These are phyloP conservation scores for Brachystomella parvula DNA, from an alignment of 1,140 invertebrate species.

Conservation along the genomic window DNA sequence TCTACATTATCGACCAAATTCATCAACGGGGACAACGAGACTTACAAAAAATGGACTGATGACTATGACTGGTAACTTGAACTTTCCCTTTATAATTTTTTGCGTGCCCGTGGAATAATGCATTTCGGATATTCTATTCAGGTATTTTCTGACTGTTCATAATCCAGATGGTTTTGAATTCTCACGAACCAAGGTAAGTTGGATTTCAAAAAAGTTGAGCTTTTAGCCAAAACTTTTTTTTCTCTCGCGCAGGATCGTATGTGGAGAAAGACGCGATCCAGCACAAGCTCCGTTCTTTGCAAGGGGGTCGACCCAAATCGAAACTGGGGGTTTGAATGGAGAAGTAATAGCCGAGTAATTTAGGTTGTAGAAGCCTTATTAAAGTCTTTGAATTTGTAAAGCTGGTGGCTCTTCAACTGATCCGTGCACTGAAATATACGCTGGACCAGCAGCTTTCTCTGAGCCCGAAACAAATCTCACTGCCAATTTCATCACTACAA, in stretches of 20 bases:
- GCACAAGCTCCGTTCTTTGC: conserved; percentile 53
- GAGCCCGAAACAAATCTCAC: conserved; percentile 75
- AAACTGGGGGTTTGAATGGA: conserved; percentile 54
- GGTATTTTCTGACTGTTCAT: conserved; percentile 68
- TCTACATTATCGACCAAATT: conserved; percentile 49
- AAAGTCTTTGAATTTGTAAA: not conserved
- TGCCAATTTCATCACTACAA: conserved; percentile 50
- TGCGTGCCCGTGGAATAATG: too few species aligned
- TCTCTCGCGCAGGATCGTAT: conserved; percentile 27
- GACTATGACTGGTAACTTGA: conserved; percentile 55
- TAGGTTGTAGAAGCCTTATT: not conserved
- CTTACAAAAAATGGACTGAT: conserved; percentile 49
- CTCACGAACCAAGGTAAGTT: conserved; percentile 20
- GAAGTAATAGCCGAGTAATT: not conserved
- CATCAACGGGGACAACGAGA: conserved; percentile 26
- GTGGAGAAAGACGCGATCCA: not conserved
- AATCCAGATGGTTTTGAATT: conserved; percentile 63
- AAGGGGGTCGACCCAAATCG: conserved; percentile 70
- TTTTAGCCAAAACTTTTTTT: not conserved
- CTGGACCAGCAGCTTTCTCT: conserved; percentile 73
- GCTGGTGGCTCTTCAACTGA: conserved; percentile 68
- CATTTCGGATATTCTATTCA: not conserved
- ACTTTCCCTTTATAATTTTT: too few species aligned
- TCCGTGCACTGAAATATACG: conserved; percentile 80
- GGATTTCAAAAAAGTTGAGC: not conserved